Conservation (phyloP, 2,888 invertebrate genomes). For the Tipula unca region DNA sequence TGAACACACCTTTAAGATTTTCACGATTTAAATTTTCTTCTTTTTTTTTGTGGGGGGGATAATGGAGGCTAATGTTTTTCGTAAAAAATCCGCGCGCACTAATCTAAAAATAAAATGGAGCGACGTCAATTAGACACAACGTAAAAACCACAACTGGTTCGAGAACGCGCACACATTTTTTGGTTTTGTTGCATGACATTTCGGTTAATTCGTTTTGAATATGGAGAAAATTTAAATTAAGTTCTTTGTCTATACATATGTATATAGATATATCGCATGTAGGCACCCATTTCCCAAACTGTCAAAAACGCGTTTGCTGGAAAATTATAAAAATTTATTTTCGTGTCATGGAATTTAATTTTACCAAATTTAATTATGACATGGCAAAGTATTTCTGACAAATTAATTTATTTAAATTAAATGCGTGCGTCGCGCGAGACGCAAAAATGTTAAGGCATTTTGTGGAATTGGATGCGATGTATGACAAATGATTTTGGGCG, state of each 20-base stretch:
- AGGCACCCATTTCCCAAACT: not conserved
- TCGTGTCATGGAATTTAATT: not conserved
- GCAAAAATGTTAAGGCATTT: not conserved
- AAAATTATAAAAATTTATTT: not conserved
- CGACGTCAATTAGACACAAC: not conserved
- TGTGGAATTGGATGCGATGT: not conserved
- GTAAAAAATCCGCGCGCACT: not conserved
- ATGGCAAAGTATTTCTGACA: not conserved
- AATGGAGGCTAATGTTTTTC: no score
- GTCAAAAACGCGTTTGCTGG: not conserved
- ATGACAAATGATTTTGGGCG: no score
- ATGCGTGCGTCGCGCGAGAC: not conserved
- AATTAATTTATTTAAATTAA: not conserved
- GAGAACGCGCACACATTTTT: not conserved
- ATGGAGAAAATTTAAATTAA: not conserved
- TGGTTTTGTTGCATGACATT: not conserved
- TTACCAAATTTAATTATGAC: constrained; percentile 4
- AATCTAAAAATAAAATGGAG: not conserved
- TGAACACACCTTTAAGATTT: not conserved
- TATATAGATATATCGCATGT: no score
- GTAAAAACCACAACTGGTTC: not conserved
- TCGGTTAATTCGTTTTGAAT: not conserved
- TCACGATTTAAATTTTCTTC: not conserved
- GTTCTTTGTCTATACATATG: not conserved
- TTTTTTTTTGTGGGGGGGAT: no score